Percentiles rank a stretch among this genome's conserved stretches.
phyloP scores from a whole-genome alignment of 1,140 invertebrate genomes.

The Ceratina calcarata region DNA sequence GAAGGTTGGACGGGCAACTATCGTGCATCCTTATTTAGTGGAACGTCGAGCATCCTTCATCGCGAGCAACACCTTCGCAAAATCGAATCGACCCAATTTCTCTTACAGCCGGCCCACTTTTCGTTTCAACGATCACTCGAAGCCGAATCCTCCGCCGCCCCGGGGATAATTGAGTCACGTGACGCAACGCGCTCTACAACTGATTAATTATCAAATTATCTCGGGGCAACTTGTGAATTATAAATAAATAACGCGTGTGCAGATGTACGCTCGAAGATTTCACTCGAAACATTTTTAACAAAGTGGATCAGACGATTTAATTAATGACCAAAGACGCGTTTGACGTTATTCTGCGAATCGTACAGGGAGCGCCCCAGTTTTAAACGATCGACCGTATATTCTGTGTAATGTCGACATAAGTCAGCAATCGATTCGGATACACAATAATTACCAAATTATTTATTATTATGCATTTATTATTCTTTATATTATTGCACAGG shows the following conservation, averaged over 20 bases:
- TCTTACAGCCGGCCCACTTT: neutral
- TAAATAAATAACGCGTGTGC: neutral
- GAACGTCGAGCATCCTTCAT: neutral
- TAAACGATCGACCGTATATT: neutral
- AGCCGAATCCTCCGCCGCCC: neutral
- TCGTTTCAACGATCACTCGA: neutral
- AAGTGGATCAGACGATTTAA: neutral
- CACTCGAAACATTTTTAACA: neutral
- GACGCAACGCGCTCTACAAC: neutral
- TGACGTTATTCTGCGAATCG: neutral
- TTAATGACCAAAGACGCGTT: no score
- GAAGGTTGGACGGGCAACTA: neutral
- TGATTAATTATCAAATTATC: constrained; percentile 12
- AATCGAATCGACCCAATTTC: constrained; percentile 17
- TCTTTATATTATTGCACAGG: no score
- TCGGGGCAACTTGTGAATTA: neutral
- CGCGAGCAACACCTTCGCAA: neutral
- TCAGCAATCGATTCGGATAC: no score
- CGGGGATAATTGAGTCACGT: neutral
- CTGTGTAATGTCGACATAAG: no score
- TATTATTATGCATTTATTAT: no score
- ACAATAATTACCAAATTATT: no score
- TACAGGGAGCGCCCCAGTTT: no score
- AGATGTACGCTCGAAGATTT: neutral
- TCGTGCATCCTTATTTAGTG: neutral